Base-by-base conservation (phyloP, 1,140 invertebrate species). In the Drosophila rufa region DNA sequence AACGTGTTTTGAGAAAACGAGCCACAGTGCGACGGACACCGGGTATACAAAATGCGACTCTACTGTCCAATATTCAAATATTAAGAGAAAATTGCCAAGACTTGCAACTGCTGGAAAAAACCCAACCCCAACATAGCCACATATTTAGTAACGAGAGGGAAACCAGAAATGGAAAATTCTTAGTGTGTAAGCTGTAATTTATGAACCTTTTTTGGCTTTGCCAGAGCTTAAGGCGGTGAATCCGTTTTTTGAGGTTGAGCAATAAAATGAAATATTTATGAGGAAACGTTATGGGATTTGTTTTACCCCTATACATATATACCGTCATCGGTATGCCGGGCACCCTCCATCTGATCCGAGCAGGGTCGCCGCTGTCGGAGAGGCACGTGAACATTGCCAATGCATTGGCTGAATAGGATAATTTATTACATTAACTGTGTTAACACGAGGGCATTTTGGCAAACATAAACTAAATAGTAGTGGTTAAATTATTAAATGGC, bases 261-360 rank as follows among this genome's bases (percentile, higher is more conserved):
- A 84, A 84, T 84, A 84, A 84, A 84, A 84, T 84, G 74, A 84
- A 84, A 84, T 84, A 84, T 84, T 84, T 84, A 84, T 84, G 77
- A 75, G 77, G 73, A 60, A 80, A 84, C 81, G 80, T 84, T 84
- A 84, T 80, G 82, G 81, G 77, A 84, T 84, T 84, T 84, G 73
- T 80, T 80, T 84, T 27, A 17, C 33, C 36, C 53, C 19, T 11
- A 40, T 55, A 55, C 33, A 55, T 40, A 14, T 14, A 40, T 55
- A 55, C 53, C 19, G 40, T 45, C 38, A 27, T 58, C 22, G 56
- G 40, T n/a, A n/a, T n/a, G 11, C 38, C 56, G 15, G 40, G n/a
- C 15, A 17, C 19, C 36, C 36, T 9, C 33, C 55, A 25, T 57
- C 55, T 22, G 17, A 40, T n/a, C 19, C 55, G 36, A 42, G 36